Evolutionary conservation across 2,797 vertebrate genomes (phyloP).

Genomic region (Chelonia mydas): DNA sequence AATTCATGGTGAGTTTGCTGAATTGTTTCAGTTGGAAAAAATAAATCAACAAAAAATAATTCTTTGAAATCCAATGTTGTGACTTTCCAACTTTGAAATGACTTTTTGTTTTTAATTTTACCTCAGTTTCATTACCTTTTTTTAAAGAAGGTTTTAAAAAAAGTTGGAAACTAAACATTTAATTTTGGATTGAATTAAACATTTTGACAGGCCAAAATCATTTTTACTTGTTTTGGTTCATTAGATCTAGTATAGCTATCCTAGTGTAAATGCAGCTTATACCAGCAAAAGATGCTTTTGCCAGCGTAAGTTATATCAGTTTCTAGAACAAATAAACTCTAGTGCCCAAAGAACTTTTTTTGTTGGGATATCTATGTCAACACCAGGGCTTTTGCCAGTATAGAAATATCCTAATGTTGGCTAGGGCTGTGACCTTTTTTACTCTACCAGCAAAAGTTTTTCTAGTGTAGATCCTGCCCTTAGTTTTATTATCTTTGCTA

Average conservation of each 20-base stretch:
- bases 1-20: neutral
- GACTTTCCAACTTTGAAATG: neutral
- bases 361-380: neutral
- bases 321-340: neutral
- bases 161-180: neutral
- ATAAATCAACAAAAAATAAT: neutral
- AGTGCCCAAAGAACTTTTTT: neutral
- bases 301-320: neutral
- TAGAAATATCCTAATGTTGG: neutral
- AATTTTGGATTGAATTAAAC: neutral
- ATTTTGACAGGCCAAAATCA: neutral
- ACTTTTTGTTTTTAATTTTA: neutral
- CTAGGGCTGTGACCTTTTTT: neutral
- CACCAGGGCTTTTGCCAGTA: neutral
- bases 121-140: neutral
- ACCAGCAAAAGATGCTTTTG: rapidly evolving
- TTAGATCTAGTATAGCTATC: neutral
- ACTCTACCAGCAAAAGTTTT: neutral
- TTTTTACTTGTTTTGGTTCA: neutral
- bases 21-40: neutral
- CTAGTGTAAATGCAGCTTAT: neutral
- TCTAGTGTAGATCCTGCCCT: neutral
- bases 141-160: neutral
- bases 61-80: neutral
- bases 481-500: slow-evolving; percentile 8